Base-by-base conservation (phyloP, 2,888 invertebrate genomes). In the Camponotus fellah region DNA sequence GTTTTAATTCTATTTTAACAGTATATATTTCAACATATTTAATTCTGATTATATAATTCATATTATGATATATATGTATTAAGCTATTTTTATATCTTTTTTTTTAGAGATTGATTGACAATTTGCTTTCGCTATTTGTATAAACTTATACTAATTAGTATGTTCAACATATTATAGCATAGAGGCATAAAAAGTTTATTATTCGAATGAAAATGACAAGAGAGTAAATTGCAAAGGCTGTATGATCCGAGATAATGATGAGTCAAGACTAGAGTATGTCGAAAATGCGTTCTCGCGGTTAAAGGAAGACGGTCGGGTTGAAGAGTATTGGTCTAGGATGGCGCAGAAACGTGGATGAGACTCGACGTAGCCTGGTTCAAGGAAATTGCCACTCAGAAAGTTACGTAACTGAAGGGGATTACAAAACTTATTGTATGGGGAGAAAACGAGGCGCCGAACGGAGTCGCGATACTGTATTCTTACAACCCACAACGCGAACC, bases 331-430 rank as follows among this genome's bases (percentile, higher is more conserved):
- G 60, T 34, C 65, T 37, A 60, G 60, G 46, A 75, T 62, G 43
- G 49, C 37, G 40, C 17, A 60, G 37, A 76, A 82, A 83, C 71
- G 75, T 66, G 83, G 80, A 80, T 53, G 84, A 72, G 82, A 82
- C 85, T 79, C 60, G 80, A 34, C 68, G 72, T 34, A 64, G 68
- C 72, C 64, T 56, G 84, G 71, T 64, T 76, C 74, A 83, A 79
- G 88, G 84, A 89, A 89, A 92, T 92, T 90, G 88, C 89, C 87
- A 89, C 90, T 89, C 86, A 86, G 88, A 90, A 91, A 88, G 85
- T 91, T 91, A 86, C 87, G 83, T 86, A 89, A 89, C 84, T 84
- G 89, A 85, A 53, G 85, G 85, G 86, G 84, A 91, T 91, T 91
- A 89, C 90, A 82, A 87, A 91, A 89, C 89, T 91, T 90, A 89